phyloP scores from a whole-genome alignment of 1,140 invertebrate species.

The Acromyrmex charruanus region DNA sequence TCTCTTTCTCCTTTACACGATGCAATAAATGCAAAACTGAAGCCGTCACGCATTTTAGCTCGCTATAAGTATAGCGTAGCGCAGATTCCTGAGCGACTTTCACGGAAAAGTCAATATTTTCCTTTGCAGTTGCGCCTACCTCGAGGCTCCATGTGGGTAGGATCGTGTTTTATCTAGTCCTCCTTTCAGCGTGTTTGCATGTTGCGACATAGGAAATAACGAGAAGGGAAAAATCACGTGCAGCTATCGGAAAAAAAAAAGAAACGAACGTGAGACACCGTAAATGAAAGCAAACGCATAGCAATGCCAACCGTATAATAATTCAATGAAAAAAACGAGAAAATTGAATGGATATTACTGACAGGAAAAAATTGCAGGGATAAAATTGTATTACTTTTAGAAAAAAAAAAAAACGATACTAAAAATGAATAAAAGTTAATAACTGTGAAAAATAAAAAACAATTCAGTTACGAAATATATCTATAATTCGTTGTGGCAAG shows the following conservation, averaged over 20 bases:
- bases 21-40: slow-evolving; percentile 53
- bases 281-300: slow-evolving; percentile 41
- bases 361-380: background rate
- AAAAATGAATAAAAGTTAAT: background rate
- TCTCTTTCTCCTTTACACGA: background rate
- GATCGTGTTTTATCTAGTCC: slow-evolving; percentile 74
- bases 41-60: slow-evolving; percentile 56
- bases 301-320: background rate
- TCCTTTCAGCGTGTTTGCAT: slow-evolving; percentile 56
- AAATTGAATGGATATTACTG: slow-evolving; percentile 7
- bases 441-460: background rate
- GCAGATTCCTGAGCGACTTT: slow-evolving; percentile 73
- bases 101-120: slow-evolving; percentile 74
- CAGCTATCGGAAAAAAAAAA: slow-evolving; percentile 23
- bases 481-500: background rate
- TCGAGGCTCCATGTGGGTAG: slow-evolving; percentile 49
- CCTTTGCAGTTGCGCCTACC: slow-evolving; percentile 70
- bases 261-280: slow-evolving; percentile 16
- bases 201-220: slow-evolving; percentile 69
- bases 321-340: background rate
- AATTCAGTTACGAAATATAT: background rate
- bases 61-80: slow-evolving; percentile 62
- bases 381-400: background rate
- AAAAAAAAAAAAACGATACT: background rate
- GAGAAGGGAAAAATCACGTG: slow-evolving; percentile 67